A percentile compares a stretch with the other conserved stretches of the same genome.
These are phyloP conservation scores for Meloe dianella DNA, from an alignment of 2,888 invertebrate species.

Conservation along the genomic window DNA sequence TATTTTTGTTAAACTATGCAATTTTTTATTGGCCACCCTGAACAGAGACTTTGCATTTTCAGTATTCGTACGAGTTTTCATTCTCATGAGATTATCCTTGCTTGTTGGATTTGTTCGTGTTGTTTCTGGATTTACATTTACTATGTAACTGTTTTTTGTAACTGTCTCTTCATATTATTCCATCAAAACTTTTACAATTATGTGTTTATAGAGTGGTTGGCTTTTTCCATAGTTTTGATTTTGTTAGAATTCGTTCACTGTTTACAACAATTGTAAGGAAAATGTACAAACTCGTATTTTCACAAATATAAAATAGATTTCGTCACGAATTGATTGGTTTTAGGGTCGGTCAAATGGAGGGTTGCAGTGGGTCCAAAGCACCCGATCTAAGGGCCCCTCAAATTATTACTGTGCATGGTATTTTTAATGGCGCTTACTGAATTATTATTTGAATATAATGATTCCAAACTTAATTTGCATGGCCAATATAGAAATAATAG, in stretches of 20 bases:
- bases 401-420: too few relatives aligned
- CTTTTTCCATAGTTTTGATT: conserved; percentile 8
- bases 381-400: too few relatives aligned
- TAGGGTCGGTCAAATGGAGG: too few relatives aligned
- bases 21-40: conserved; percentile 34
- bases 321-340: neutral
- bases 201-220: conserved; percentile 20
- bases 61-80: conserved; percentile 28
- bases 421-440: too few relatives aligned
- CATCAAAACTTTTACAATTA: conserved; percentile 32
- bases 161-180: conserved; percentile 29
- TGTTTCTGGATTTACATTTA: conserved; percentile 31
- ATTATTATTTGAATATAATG: too few relatives aligned
- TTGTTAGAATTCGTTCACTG: neutral
- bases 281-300: neutral
- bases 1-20: conserved; percentile 37
- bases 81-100: conserved; percentile 35
- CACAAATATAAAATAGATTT: neutral
- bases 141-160: conserved; percentile 29
- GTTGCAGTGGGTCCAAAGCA: too few relatives aligned
- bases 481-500: neutral
- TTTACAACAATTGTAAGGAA: neutral
- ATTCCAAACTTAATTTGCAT: neutral
- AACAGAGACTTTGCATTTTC: conserved; percentile 34
- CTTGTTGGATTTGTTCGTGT: conserved; percentile 32